Evolutionary conservation across 2,113 vertebrate species (phyloP).

Genomic region (Leptobrachium ailaonicum): DNA sequence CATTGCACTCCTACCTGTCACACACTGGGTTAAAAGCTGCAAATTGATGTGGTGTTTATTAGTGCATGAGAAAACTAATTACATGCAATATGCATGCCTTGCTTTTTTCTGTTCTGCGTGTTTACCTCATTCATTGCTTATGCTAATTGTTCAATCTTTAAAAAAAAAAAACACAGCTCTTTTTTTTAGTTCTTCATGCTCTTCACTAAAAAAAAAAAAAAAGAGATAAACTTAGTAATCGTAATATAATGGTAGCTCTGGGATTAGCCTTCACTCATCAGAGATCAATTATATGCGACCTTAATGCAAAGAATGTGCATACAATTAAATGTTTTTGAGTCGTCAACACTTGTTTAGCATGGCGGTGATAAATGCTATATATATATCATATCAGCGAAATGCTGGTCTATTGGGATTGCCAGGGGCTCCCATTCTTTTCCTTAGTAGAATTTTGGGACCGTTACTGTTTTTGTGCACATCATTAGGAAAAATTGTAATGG

Average conservation of each 20-base stretch:
- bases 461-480: no score
- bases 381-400: no score
- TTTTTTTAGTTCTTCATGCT: conserved; percentile 12
- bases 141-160: conserved; percentile 37
- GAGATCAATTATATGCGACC: conserved; percentile 21
- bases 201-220: not conserved
- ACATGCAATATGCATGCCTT: conserved; percentile 40
- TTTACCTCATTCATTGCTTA: conserved; percentile 39
- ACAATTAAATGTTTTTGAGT: not conserved
- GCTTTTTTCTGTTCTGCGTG: conserved; percentile 31
- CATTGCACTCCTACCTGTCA: not conserved
- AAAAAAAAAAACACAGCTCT: conserved; percentile 22
- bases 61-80: conserved; percentile 45
- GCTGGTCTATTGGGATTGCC: no score
- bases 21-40: not conserved
- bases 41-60: conserved; percentile 25
- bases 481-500: no score
- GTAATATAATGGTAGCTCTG: conserved; percentile 25
- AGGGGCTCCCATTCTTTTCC: no score
- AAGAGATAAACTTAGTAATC: conserved; percentile 13
- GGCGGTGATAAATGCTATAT: no score
- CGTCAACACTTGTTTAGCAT: no score
- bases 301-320: not conserved
- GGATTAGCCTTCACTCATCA: conserved; percentile 21
- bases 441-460: no score